Base-by-base conservation (phyloP, 2,113 vertebrate genomes). In the Anser cygnoides region DNA sequence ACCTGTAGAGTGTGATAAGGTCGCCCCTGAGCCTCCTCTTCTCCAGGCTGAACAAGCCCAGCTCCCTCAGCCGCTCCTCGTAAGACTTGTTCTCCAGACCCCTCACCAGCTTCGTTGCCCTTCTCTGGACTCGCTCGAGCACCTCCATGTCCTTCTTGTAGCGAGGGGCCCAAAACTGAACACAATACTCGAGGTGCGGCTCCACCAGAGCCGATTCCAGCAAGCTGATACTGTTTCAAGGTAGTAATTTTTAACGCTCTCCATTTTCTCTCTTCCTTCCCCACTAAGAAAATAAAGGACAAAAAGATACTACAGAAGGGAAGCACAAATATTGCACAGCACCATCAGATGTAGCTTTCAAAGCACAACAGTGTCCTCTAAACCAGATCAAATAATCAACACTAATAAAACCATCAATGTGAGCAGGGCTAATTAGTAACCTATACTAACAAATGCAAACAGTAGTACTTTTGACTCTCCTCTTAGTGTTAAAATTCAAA, bases 371-470 rank as follows among this genome's bases (percentile, higher is more conserved):
- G 17, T 18, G 28, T 39, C 71, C 87, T 87, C 62, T 54, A 90
- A 68, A 85, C 57, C 33, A 80, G 44, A 79, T 73, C 41, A 90
- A 85, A 54, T 54, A 73, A 87, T 58, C 23, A 90, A 31, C 14
- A 19, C 28, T 74, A 89, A 84, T 16, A 74, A 93, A 95, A 54
- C 6, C 41, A 67, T 17, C 37, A 76, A 9, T 67, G 54, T 23
- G 78, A 89, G 58, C 61, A 92, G 37, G 13, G 6, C 62, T 89
- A 89, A 82, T 92, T 75, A 92, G 52, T 92, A 92, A 65, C 9
- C n/a, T 65, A 55, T 28, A 23, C 28, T 75, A 68, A 35, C 25
- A 84, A 86, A 87, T 9, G 15, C 73, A 88, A 81, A 13, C 58
- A 91, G 43, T 44, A 76, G 57, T 39, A 57, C 20, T 77, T 90